phyloP scores from a whole-genome alignment of 1,140 invertebrate species.

The Oedothorax gibbosus region DNA sequence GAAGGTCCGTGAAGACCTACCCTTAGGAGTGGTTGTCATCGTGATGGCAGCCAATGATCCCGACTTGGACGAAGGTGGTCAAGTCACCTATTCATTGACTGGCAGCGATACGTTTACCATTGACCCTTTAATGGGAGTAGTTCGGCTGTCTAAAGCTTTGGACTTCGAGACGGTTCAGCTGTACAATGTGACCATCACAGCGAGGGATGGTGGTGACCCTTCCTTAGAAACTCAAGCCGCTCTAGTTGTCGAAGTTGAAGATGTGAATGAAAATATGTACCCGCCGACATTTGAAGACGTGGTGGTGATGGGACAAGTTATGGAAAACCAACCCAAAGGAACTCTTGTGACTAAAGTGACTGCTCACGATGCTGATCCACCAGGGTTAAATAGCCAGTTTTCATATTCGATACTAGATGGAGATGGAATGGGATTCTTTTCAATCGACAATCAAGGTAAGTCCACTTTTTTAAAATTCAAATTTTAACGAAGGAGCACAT shows the following conservation, averaged over 20 bases:
- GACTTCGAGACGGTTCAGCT: slow-evolving; percentile 63
- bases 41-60: slow-evolving; percentile 87
- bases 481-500: neutral
- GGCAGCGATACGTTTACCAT: slow-evolving; percentile 50
- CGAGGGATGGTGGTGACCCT: slow-evolving; percentile 62
- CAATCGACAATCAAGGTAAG: slow-evolving; percentile 90
- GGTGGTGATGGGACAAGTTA: slow-evolving; percentile 74
- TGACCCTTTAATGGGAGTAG: slow-evolving; percentile 61
- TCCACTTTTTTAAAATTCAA: neutral
- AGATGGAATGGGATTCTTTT: slow-evolving; percentile 89
- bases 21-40: slow-evolving; percentile 85
- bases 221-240: slow-evolving; percentile 51
- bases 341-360: slow-evolving; percentile 81
- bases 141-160: slow-evolving; percentile 71
- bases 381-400: slow-evolving; percentile 79
- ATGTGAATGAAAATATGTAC: slow-evolving; percentile 70
- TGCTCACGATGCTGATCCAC: slow-evolving; percentile 83
- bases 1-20: slow-evolving; percentile 91
- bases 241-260: slow-evolving; percentile 63
- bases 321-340: slow-evolving; percentile 81
- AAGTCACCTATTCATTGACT: slow-evolving; percentile 81
- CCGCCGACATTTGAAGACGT: slow-evolving; percentile 87
- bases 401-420: slow-evolving; percentile 89
- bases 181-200: slow-evolving; percentile 63
- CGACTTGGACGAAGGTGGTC: slow-evolving; percentile 84